These are phyloP conservation scores for Thunnus albacares DNA, from an alignment of 2,797 vertebrate genomes.

Conservation along the genomic window DNA sequence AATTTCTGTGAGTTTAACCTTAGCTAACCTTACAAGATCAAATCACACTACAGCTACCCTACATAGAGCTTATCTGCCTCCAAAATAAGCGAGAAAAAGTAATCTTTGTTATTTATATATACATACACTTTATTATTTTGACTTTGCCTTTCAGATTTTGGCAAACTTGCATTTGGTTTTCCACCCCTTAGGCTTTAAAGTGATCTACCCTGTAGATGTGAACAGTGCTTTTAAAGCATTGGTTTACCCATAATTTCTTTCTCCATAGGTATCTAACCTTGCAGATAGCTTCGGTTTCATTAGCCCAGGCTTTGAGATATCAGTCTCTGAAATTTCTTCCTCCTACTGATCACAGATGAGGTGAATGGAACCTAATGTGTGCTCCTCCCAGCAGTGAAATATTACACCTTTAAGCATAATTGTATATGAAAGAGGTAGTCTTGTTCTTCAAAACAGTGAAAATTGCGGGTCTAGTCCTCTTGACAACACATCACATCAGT, in stretches of 20 bases:
- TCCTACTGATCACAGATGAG: neutral
- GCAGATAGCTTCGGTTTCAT: neutral
- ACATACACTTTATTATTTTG: too few relatives aligned
- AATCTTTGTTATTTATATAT: neutral
- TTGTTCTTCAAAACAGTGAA: too few relatives aligned
- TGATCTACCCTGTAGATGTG: neutral
- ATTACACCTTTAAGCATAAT: neutral
- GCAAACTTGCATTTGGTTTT: too few relatives aligned
- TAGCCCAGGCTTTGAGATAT: neutral
- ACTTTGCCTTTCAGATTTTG: too few relatives aligned
- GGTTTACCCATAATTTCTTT: neutral
- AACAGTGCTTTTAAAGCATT: neutral
- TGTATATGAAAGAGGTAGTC: neutral
- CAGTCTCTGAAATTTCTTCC: neutral
- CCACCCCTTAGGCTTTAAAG: too few relatives aligned
- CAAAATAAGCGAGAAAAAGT: neutral
- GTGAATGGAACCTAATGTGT: neutral
- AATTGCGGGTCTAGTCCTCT: constrained; percentile 22
- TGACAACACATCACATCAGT: constrained; percentile 28
- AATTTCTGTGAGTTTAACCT: constrained; percentile 2
- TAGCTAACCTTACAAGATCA: neutral
- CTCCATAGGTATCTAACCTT: neutral
- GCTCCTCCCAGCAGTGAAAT: constrained; percentile 1
- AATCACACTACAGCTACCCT: neutral
- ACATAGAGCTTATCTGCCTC: neutral